Base-by-base conservation (phyloP, 2,888 invertebrate species). In the Xylophagus ater region DNA sequence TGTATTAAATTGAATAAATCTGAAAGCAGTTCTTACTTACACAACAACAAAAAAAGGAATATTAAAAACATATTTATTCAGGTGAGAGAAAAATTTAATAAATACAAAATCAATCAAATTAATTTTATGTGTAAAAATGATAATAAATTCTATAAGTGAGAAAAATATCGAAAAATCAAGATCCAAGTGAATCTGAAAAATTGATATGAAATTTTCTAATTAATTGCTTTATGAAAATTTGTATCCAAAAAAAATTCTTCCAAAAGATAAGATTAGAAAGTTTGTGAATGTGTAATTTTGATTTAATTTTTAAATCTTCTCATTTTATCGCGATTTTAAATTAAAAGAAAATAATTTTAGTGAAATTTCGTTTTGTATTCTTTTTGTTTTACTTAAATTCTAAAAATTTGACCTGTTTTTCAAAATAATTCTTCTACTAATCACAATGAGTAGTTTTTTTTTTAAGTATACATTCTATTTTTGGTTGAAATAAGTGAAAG, bases 101-200 rank as follows among this genome's bases (percentile, higher is more conserved):
- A 14, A 21, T 12, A 32, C 5, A 32, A 32, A 8, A 9, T 13
- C 17, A 35, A 28, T 15, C 8, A 23, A 13, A 34, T 23, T 33
- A 21, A 33, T 12, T 8, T 21, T 12, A 19, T 7, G 4, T 25
- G 24, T 24, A 17, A 21, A 17, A 15, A 24, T n/a, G 25, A 24
- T 17, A 24, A n/a, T n/a, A 13, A 30, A 21, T 21, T 29, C 20
- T 37, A 30, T 21, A 12, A 35, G 5, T 20, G 23, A 25, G 19
- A 35, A 41, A 41, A 35, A 32, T 33, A 44, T 39, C 25, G 24
- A 29, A 20, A 37, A 13, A 33, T 9, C 12, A 17, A 24, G 15
- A 24, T 29, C 41, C 34, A 28, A 33, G 37, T 42, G 24, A 20
- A 35, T 37, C 34, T 14, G 23, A 15, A 35, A 31, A 33, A 30